These are phyloP conservation scores for Platerodrilus igneus DNA, from an alignment of 2,888 invertebrate species.

Conservation along the genomic window DNA sequence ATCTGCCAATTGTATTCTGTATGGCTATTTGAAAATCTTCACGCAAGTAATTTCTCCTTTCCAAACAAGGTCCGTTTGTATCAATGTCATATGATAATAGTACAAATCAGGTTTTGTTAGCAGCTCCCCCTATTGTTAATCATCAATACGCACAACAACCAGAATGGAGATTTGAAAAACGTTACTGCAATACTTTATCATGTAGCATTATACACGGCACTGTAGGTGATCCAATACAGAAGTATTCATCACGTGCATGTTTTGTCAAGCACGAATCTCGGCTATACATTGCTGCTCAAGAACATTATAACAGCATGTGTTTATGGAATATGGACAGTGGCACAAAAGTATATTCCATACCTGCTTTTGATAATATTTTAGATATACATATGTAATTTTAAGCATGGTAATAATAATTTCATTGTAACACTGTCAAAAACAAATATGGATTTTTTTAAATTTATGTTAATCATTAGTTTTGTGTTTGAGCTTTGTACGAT, in stretches of 20 bases:
- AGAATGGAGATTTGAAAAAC: conserved; percentile 49
- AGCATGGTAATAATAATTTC: conserved; percentile 51
- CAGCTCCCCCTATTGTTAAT: conserved; percentile 61
- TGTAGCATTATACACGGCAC: conserved; percentile 60
- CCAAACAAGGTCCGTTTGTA: conserved; percentile 69
- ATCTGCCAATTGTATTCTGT: conserved; percentile 71
- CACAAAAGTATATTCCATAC: conserved; percentile 53
- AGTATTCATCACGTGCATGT: conserved; percentile 62
- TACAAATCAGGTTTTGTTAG: conserved; percentile 63
- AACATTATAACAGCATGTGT: conserved; percentile 61
- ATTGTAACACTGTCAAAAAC: conserved; percentile 64
- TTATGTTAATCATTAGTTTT: too few relatives aligned
- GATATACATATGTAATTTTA: conserved; percentile 64
- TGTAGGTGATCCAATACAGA: conserved; percentile 62
- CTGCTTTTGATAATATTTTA: conserved; percentile 61
- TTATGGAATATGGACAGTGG: conserved; percentile 60
- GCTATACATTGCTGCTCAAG: conserved; percentile 68
- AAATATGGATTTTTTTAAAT: conserved; percentile 62
- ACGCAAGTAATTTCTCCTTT: conserved; percentile 50
- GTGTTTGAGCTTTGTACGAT: too few relatives aligned
- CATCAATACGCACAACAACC: conserved; percentile 54
- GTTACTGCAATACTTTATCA: conserved; percentile 48
- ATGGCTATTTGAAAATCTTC: conserved; percentile 59
- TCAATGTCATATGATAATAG: conserved; percentile 65
- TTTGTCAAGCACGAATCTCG: conserved; percentile 56